Base-by-base conservation (phyloP, 2,113 vertebrate species). In the Suncus etruscus region DNA sequence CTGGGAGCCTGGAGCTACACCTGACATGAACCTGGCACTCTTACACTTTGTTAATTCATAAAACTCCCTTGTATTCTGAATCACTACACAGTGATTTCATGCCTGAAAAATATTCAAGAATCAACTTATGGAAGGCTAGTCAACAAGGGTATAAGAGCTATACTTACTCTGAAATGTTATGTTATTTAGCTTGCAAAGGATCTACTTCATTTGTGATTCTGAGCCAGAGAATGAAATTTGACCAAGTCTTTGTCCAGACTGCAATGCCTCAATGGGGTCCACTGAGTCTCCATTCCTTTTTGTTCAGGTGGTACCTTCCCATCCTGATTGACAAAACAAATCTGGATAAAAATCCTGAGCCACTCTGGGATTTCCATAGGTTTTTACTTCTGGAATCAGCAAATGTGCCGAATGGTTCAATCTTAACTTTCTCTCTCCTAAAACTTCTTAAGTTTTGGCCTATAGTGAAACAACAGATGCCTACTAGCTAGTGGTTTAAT, bases 41-140 rank as follows among this genome's bases (percentile, higher is more conserved):
- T 61, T 39, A 70, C 11, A 9, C 31, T 45, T 69, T 77, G 20
- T 51, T 94, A 81, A 82, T 80, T 85, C 85, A 72, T 83, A 74
- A 91, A 92, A 74, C 8, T 89, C 50, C 74, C 74, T 86, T 68
- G 14, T 12, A 25, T 83, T 68, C 47, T 58, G 29, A 81, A 82
- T 72, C 58, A 32, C 63, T 54, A 54, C 48, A 63, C 27, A 87
- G 25, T n/a, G 70, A 51, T 22, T 48, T 16, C 9, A 63, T 9
- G 12, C 50, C 76, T 74, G 48, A 94, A 63, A 65, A 32, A 10
- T 87, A 73, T 51, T n/a, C 31, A 69, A 73, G 11, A 39, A 32
- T 65, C 25, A n/a, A 12, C 65, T 63, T 76, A 47, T 54, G 51
- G 32, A 87, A 11, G 20, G 87, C 11, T 89, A 66, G 2, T n/a